A percentile compares a stretch with the other conserved stretches of the same genome.
phyloP scores from a whole-genome alignment of 1,140 invertebrate genomes.

The Diachasma alloeum region DNA sequence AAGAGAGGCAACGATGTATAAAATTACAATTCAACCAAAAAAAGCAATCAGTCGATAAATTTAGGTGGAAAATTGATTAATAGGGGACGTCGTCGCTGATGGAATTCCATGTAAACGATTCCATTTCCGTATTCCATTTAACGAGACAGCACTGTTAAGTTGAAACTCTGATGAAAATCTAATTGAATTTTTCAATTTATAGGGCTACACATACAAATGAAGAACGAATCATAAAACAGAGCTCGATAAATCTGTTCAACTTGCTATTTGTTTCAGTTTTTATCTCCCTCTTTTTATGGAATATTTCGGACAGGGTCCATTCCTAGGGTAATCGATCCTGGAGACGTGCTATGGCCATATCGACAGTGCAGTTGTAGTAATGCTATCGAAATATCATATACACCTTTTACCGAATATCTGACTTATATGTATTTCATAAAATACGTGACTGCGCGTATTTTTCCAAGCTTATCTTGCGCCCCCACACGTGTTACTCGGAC shows the following conservation, averaged over 20 bases:
- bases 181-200: background rate
- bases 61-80: too few relatives aligned
- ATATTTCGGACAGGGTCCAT: slow-evolving; percentile 2
- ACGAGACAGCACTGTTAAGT: background rate
- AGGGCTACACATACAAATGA: background rate
- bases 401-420: slow-evolving; percentile 6
- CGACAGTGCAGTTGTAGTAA: slow-evolving; percentile 36
- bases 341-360: slow-evolving; percentile 35
- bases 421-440: slow-evolving; percentile 52
- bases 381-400: slow-evolving; percentile 41
- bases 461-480: slow-evolving; percentile 49
- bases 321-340: background rate
- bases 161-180: background rate
- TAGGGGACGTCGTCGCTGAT: too few relatives aligned
- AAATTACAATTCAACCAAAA: too few relatives aligned
- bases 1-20: too few relatives aligned
- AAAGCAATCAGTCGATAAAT: too few relatives aligned
- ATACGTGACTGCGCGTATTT: slow-evolving; percentile 59
- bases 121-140: background rate
- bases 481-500: slow-evolving; percentile 45
- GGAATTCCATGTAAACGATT: too few relatives aligned
- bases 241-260: background rate
- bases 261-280: background rate
- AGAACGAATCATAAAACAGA: background rate
- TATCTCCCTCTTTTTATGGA: background rate